Conservation (phyloP, 2,888 invertebrate genomes). For the Thera obeliscata region DNA sequence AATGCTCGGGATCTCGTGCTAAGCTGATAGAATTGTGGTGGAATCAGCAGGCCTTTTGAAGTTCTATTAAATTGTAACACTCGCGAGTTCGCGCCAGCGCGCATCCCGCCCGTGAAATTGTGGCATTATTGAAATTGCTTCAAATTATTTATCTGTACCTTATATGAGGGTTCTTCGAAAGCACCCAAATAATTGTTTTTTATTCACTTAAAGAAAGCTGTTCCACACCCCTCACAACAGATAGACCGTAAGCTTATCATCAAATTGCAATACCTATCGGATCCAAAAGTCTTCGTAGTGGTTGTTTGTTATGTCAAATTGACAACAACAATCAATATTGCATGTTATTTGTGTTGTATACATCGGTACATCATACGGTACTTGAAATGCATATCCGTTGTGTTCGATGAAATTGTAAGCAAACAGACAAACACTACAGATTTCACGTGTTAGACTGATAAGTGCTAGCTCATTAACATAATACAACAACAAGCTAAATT, state of each 20-base stretch:
- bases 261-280: neutral
- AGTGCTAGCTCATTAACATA: constrained; percentile 38
- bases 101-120: constrained; percentile 81
- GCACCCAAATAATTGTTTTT: constrained; percentile 23
- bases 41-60: constrained; percentile 83
- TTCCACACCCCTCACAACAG: constrained; percentile 1
- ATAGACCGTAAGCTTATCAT: constrained; percentile 10
- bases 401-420: constrained; percentile 37
- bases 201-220: constrained; percentile 6
- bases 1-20: constrained; percentile 80
- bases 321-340: constrained; percentile 22
- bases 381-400: constrained; percentile 33
- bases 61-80: constrained; percentile 83
- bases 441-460: constrained; percentile 36
- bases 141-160: constrained; percentile 64
- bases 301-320: constrained; percentile 1
- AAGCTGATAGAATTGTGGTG: constrained; percentile 84
- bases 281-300: neutral
- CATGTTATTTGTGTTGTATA: constrained; percentile 19
- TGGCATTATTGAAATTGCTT: constrained; percentile 79
- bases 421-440: constrained; percentile 36
- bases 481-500: constrained; percentile 30
- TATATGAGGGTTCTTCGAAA: constrained; percentile 35
- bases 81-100: constrained; percentile 79
- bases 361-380: constrained; percentile 9